Conservation (phyloP, 2,113 vertebrate species). For the Ictalurus punctatus region DNA sequence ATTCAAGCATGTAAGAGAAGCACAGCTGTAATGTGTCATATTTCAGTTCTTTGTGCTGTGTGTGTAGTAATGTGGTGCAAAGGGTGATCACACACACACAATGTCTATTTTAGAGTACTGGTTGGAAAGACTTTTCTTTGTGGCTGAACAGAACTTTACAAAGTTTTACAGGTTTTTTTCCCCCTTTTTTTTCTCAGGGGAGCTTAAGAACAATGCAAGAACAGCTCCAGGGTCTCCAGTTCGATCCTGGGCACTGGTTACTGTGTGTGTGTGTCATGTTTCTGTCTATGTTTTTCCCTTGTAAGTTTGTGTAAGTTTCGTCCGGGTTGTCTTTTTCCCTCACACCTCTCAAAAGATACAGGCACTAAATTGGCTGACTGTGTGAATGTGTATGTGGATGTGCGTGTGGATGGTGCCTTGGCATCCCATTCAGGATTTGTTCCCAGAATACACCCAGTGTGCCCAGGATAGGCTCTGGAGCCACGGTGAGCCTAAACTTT, state of each 20-base stretch:
- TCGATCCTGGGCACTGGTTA: background rate
- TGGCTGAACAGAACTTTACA: background rate
- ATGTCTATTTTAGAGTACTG: background rate
- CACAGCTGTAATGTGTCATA: background rate
- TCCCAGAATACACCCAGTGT: background rate
- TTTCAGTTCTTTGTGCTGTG: background rate
- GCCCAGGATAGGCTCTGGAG: background rate
- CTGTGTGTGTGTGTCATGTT: background rate
- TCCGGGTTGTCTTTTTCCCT: background rate
- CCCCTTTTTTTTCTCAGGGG: background rate
- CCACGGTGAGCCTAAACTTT: background rate
- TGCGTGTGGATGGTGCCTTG: too few relatives aligned
- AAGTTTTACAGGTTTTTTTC: background rate
- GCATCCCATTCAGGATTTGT: background rate
- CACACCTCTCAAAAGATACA: background rate
- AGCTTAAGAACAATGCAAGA: background rate
- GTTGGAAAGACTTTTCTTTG: background rate
- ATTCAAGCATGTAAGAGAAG: background rate
- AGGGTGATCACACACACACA: background rate
- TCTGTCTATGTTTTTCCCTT: background rate
- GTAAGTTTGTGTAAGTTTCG: background rate
- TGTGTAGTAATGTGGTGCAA: background rate
- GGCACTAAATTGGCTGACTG: too few relatives aligned
- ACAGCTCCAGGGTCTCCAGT: background rate
- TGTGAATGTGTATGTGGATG: too few relatives aligned